A percentile compares a stretch with the other conserved stretches of the same genome.
Conservation (phyloP, 2,888 invertebrate genomes). For the Lordiphosa andalusiaca region DNA sequence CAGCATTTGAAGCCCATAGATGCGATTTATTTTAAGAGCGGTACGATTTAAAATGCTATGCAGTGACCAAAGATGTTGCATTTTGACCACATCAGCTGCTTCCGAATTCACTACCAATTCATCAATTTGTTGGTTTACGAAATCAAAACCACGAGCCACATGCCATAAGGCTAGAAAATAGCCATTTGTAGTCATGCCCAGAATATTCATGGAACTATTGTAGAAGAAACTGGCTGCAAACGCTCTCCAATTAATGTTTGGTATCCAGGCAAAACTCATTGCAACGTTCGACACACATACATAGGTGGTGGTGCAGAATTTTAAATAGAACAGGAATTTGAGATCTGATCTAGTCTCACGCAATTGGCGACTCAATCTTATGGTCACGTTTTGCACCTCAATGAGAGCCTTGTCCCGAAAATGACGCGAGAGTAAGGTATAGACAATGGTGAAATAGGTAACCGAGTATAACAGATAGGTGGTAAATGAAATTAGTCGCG, state of each 20-base stretch:
- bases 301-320: too few relatives aligned
- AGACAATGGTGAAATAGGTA: too few relatives aligned
- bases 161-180: conserved; percentile 34
- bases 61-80: conserved; percentile 39
- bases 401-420: too few relatives aligned
- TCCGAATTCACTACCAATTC: neutral
- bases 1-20: conserved; percentile 36
- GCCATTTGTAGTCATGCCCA: conserved; percentile 1
- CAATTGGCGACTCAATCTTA: too few relatives aligned
- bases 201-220: conserved; percentile 1
- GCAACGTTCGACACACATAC: neutral
- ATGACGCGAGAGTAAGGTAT: too few relatives aligned
- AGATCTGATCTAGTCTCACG: too few relatives aligned
- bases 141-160: conserved; percentile 20
- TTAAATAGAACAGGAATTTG: too few relatives aligned
- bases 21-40: conserved; percentile 25
- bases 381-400: too few relatives aligned
- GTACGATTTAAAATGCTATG: conserved; percentile 32
- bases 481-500: neutral
- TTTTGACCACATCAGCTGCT: conserved; percentile 10
- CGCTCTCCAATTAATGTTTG: too few relatives aligned
- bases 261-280: neutral
- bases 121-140: conserved; percentile 19
- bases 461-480: too few relatives aligned
- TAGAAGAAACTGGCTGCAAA: neutral